Conservation (phyloP, 2,888 invertebrate species). For the Thera obeliscata region DNA sequence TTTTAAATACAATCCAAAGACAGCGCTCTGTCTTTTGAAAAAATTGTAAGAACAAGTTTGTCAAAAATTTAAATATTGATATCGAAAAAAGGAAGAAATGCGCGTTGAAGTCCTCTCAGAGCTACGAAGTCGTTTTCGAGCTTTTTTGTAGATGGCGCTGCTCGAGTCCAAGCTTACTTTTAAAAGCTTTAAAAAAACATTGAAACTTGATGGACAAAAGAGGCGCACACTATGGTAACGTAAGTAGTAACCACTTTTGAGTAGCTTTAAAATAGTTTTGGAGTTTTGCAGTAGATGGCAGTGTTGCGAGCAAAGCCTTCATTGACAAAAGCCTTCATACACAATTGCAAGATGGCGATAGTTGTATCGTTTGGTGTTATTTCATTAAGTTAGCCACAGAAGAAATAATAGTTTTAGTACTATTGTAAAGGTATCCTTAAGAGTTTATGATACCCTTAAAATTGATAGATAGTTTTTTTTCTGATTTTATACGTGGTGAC, state of each 20-base stretch:
- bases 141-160: background rate
- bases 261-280: constrained; percentile 28
- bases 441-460: too few relatives aligned
- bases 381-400: background rate
- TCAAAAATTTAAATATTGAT: too few relatives aligned
- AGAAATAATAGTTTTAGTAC: too few relatives aligned
- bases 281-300: constrained; percentile 61
- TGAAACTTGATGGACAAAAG: background rate
- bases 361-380: constrained; percentile 42
- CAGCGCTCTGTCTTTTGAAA: too few relatives aligned
- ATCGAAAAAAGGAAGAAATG: too few relatives aligned
- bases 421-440: too few relatives aligned
- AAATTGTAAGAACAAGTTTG: too few relatives aligned
- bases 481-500: too few relatives aligned
- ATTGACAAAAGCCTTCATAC: constrained; percentile 11
- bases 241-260: background rate
- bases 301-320: constrained; percentile 21
- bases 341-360: constrained; percentile 61
- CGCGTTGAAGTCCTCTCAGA: constrained; percentile 27
- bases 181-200: background rate
- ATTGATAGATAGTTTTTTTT: too few relatives aligned
- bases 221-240: background rate
- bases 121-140: background rate
- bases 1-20: too few relatives aligned
- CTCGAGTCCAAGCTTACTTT: background rate